phyloP scores from a whole-genome alignment of 2,888 invertebrate genomes.

The Altica lythri region DNA sequence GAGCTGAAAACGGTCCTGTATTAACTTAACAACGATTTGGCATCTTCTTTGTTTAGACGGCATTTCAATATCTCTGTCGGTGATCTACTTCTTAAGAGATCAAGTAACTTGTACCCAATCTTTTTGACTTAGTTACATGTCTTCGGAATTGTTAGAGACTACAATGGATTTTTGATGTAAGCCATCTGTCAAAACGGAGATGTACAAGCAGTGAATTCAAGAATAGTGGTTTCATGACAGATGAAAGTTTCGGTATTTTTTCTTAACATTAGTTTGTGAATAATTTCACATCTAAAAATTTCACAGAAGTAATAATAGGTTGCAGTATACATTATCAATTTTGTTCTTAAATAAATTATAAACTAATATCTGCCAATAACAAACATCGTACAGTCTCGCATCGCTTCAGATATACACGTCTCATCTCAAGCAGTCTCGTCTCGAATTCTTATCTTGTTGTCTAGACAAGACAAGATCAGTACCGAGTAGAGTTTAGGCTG shows the following conservation, averaged over 20 bases:
- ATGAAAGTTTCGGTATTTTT: background rate
- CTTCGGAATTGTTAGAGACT: constrained; percentile 4
- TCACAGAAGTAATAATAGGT: too few species aligned
- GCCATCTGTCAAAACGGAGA: constrained; percentile 9
- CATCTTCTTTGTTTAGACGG: constrained; percentile 33
- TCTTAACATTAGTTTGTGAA: too few species aligned
- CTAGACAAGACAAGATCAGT: too few species aligned
- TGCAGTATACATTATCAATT: too few species aligned
- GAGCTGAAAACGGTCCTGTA: background rate
- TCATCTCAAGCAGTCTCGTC: too few species aligned
- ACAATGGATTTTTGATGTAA: constrained; percentile 13
- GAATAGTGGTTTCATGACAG: constrained; percentile 1
- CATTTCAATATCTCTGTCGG: constrained; percentile 26
- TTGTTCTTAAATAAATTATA: too few species aligned
- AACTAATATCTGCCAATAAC: too few species aligned
- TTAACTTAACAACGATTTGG: constrained; percentile 17
- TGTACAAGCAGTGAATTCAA: constrained; percentile 2
- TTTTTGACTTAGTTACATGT: constrained; percentile 13
- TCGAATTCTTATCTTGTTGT: too few species aligned
- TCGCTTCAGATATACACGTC: too few species aligned
- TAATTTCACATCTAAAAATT: too few species aligned
- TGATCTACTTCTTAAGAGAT: constrained; percentile 23
- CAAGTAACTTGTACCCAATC: constrained; percentile 3
- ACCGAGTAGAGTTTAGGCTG: too few species aligned
- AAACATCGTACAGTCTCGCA: too few species aligned